A percentile compares a stretch with the other conserved stretches of the same genome.
Evolutionary conservation across 2,888 invertebrate species (phyloP).

Genomic region (Plagodis pulveraria): DNA sequence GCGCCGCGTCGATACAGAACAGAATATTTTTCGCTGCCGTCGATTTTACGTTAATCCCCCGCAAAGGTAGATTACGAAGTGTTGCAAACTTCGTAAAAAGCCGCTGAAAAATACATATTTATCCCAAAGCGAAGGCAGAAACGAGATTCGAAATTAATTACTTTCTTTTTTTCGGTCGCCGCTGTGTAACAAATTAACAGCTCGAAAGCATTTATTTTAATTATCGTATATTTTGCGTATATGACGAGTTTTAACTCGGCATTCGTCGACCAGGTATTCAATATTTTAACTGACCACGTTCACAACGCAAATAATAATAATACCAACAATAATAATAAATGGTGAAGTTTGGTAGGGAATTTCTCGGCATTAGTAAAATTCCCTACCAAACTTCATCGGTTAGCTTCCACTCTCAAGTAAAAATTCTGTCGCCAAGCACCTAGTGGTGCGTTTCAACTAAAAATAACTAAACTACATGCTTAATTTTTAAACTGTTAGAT

Average conservation of each 20-base stretch:
- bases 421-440: too few species aligned
- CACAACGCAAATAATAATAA: too few species aligned
- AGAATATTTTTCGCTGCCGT: conserved; percentile 74
- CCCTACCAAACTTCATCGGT: too few species aligned
- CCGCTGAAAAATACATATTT: conserved; percentile 57
- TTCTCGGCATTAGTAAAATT: too few species aligned
- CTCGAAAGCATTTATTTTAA: conserved; percentile 34
- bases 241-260: conserved; percentile 1
- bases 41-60: conserved; percentile 74
- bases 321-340: too few species aligned
- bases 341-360: too few species aligned
- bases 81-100: conserved; percentile 64
- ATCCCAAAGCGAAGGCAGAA: conserved; percentile 49
- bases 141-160: conserved; percentile 47
- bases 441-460: too few species aligned
- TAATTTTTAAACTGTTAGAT: too few species aligned
- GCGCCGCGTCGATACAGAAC: conserved; percentile 60
- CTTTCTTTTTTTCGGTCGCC: conserved; percentile 38
- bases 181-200: conserved; percentile 39
- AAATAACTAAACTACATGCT: too few species aligned
- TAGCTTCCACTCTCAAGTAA: too few species aligned
- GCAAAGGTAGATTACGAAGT: conserved; percentile 74
- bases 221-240: conserved; percentile 21
- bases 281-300: too few species aligned
- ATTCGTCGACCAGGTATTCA: too few species aligned